These are phyloP conservation scores for Eupithecia abbreviata DNA, from an alignment of 2,888 invertebrate genomes.

Conservation along the genomic window DNA sequence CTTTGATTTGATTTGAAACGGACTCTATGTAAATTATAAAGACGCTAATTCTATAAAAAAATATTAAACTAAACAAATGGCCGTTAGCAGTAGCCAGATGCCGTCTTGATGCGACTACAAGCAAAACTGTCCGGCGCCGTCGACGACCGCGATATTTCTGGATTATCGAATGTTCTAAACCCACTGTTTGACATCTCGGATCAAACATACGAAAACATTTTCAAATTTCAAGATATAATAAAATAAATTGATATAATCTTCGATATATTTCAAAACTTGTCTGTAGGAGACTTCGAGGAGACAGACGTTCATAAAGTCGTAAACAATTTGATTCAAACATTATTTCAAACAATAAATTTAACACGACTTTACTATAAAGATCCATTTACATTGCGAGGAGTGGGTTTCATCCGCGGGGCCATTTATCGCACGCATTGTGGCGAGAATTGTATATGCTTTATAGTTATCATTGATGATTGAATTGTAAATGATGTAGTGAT, in stretches of 20 bases:
- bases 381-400: slow-evolving; percentile 13
- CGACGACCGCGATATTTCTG: slow-evolving; percentile 53
- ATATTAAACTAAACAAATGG: background rate
- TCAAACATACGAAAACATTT: slow-evolving; percentile 45
- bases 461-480: background rate
- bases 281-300: slow-evolving; percentile 19
- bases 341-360: slow-evolving; percentile 8
- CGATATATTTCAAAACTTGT: slow-evolving; percentile 19
- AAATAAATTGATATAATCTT: slow-evolving; percentile 10
- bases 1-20: too few relatives aligned
- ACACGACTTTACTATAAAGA: slow-evolving; percentile 12
- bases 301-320: slow-evolving; percentile 28
- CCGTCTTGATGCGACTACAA: background rate
- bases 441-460: background rate
- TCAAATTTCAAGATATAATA: slow-evolving; percentile 27
- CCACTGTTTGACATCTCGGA: slow-evolving; percentile 52
- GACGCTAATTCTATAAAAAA: background rate
- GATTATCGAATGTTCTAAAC: slow-evolving; percentile 37
- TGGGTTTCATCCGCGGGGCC: background rate
- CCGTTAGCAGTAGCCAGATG: background rate
- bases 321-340: slow-evolving; percentile 31
- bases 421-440: slow-evolving; percentile 10
- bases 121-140: slow-evolving; percentile 50
- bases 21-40: background rate
- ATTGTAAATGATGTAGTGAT: background rate